phyloP scores from a whole-genome alignment of 2,888 invertebrate genomes.

The Machimus atricapillus region DNA sequence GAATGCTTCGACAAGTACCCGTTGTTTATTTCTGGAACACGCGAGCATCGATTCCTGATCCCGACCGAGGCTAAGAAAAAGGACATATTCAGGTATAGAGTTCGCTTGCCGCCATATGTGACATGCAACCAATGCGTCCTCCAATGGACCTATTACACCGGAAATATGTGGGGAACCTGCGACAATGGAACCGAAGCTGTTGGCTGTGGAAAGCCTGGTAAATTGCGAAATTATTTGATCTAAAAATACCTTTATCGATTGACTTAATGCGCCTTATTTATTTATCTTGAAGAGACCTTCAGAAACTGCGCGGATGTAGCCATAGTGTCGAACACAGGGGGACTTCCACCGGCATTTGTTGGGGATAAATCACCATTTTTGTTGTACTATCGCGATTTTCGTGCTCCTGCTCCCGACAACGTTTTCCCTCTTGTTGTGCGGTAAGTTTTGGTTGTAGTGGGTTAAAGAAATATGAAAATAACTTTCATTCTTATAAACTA shows the following conservation, averaged over 20 bases:
- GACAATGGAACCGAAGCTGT: slow-evolving; percentile 85
- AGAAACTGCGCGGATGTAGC: slow-evolving; percentile 89
- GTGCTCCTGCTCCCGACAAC: slow-evolving; percentile 69
- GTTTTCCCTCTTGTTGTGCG: slow-evolving; percentile 79
- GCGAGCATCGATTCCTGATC: slow-evolving; percentile 74
- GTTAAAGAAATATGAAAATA: not conserved
- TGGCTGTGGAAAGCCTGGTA: slow-evolving; percentile 82
- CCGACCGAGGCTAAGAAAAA: slow-evolving; percentile 76
- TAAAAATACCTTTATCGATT: not conserved
- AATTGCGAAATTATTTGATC: slow-evolving; percentile 34
- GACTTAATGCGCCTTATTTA: not conserved
- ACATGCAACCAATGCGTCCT: slow-evolving; percentile 89
- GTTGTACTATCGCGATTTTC: slow-evolving; percentile 76
- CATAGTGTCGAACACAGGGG: slow-evolving; percentile 79
- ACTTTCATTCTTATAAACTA: not conserved
- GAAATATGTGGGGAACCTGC: slow-evolving; percentile 91
- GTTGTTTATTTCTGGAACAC: slow-evolving; percentile 75
- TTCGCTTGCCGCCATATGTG: slow-evolving; percentile 80
- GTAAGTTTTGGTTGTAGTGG: slow-evolving; percentile 61
- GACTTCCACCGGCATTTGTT: slow-evolving; percentile 75
- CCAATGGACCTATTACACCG: slow-evolving; percentile 93
- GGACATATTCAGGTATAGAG: slow-evolving; percentile 72
- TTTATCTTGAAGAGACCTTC: slow-evolving; percentile 73
- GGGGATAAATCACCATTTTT: slow-evolving; percentile 75
- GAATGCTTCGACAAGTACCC: slow-evolving; percentile 85